Conservation (phyloP, 2,888 invertebrate species). For the Rhagium mordax region DNA sequence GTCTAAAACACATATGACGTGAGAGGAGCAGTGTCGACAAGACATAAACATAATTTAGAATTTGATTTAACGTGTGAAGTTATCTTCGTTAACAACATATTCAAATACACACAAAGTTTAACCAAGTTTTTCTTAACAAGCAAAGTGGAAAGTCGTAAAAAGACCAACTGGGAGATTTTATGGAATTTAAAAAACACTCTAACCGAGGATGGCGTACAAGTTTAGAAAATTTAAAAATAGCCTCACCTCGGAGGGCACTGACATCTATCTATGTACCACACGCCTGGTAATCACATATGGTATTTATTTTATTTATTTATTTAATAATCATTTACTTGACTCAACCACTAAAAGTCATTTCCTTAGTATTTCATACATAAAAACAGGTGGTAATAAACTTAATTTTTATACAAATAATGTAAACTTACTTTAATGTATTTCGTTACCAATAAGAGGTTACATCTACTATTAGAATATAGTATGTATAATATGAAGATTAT, state of each 20-base stretch:
- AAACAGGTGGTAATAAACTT: not conserved
- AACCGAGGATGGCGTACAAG: constrained; percentile 7
- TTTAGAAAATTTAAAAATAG: constrained; percentile 37
- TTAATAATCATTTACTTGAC: not conserved
- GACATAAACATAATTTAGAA: constrained; percentile 12
- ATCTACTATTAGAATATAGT: no score
- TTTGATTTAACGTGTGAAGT: constrained; percentile 7
- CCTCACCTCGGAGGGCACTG: constrained; percentile 31
- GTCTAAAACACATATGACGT: constrained; percentile 3
- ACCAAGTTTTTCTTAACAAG: not conserved
- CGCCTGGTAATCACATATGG: constrained; percentile 24
- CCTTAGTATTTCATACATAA: not conserved
- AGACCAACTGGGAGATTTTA: not conserved
- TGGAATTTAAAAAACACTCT: constrained; percentile 16
- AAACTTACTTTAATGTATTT: no score
- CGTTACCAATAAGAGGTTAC: no score
- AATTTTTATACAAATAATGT: no score
- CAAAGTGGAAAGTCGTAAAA: not conserved
- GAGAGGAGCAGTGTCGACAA: constrained; percentile 1
- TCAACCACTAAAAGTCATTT: not conserved
- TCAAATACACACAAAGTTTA: constrained; percentile 16
- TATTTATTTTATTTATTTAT: constrained; percentile 9
- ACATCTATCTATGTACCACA: constrained; percentile 27
- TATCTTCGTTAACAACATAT: constrained; percentile 6
- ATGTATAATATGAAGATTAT: no score